Evolutionary conservation across 2,113 vertebrate genomes (phyloP), one percentile per base, ranked within the genome.

Genomic region (Piaya cayana): DNA sequence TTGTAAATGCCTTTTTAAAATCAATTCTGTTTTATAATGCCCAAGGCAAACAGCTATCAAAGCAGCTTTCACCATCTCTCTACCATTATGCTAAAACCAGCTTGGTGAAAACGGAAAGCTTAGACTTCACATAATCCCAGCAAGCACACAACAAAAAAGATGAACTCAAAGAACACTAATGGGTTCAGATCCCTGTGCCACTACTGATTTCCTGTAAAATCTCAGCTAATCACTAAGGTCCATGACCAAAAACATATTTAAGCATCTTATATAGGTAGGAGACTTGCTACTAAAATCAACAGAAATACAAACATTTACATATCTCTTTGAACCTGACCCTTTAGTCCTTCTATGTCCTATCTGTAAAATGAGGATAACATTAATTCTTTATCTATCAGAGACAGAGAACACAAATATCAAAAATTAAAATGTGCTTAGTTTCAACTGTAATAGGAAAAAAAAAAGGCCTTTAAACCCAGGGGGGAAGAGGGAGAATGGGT

Each of bases 1-100:
- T 95, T 93, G 82, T 83, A 96, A 94, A 96, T 87, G 89, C 68
- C 58, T 96, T 84, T 92, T 95, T 64, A 64, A 96, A 93, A 70
- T 91, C 53, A 94, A 55, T 88, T 94, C 77, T 94, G 39, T 65
- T 93, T 88, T 42, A 91, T 82, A 90, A 90, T 91, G 92, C 88
- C 65, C 81, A 88, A 91, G 59, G 90, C 90, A 96, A 96, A 94
- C 76, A 94, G 60, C 32, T 80, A 88, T 94, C 87, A 94, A 96
- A 95, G 78, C 89, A 84, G 72, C 90, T 92, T 90, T 82, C 72
- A n/a, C 43, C 56, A 86, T 30, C 49, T 86, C 93, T 84, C 52
- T 86, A 56, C 92, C 82, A 90, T 95, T 96, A 93, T 85, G 80
- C 68, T 93, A 96, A 96, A 92, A 77, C 47, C 64, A 88, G 68